Evolutionary conservation across 2,113 vertebrate genomes (phyloP), one percentile per base, ranked within the genome.

Genomic region (Limanda limanda): DNA sequence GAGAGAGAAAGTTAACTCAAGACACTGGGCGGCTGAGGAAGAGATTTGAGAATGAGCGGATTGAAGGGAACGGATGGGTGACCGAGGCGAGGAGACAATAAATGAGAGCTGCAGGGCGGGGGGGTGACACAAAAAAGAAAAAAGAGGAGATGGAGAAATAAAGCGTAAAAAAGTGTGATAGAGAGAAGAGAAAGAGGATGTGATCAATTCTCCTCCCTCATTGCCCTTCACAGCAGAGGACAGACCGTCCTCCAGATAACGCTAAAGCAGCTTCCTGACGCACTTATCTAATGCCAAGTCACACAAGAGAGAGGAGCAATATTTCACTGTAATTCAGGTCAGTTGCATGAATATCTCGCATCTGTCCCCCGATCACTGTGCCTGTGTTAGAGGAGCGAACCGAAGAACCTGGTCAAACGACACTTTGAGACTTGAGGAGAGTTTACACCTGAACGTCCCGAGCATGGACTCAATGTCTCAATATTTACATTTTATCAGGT

Each of bases 241-340:
- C 88, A 74, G 51, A 63, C 60, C 3, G 81, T 83, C 86, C 88
- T 90, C 81, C 79, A 84, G 87, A 89, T 90, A 87, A 67, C 62
- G 61, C 71, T 82, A 82, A 81, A 85, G 77, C 75, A 66, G 69
- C 74, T 70, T n/a, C 78, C 68, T 64, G 80, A 83, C 56, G 42
- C 80, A 81, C 88, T 85, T 86, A 90, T 88, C 88, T 86, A 58
- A 64, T 84, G 88, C 89, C 87, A 84, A 91, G 87, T 90, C 87
- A 84, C 61, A 65, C 87, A 18, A 81, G 69, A 84, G 72, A 88
- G 72, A 60, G 1, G 69, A 58, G 88, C 80, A 77, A 91, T 90
- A 89, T 89, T 89, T 90, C 89, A 90, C 72, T 68, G 65, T 86
- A 81, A 90, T 90, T 86, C 77, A 88, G 84, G 82, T 85, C 86